Conservation (phyloP, 2,113 vertebrate genomes). For the Lampris incognitus region DNA sequence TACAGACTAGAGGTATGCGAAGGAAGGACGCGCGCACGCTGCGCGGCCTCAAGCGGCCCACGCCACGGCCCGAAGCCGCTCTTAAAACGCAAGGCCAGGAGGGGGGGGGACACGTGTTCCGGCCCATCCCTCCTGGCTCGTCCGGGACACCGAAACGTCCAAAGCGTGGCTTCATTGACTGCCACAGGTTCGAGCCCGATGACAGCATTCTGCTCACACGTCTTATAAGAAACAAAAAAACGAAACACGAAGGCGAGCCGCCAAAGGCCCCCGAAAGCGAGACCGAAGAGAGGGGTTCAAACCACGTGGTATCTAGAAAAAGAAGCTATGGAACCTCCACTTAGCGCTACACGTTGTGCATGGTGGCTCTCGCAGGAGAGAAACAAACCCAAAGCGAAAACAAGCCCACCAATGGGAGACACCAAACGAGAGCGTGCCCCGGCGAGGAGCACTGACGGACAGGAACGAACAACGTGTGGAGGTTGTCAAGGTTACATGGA, state of each 20-base stretch:
- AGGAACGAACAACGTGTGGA: slow-evolving; percentile 61
- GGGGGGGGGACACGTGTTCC: not conserved
- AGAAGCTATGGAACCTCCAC: slow-evolving; percentile 54
- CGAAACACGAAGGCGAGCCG: slow-evolving; percentile 26
- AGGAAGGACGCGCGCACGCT: slow-evolving; percentile 19
- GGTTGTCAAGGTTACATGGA: slow-evolving; percentile 78
- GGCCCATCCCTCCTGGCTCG: too few relatives aligned
- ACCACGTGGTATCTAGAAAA: not conserved
- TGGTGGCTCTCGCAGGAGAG: slow-evolving; percentile 11
- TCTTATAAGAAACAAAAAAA: slow-evolving; percentile 26
- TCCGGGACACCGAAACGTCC: too few relatives aligned
- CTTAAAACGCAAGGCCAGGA: slow-evolving; percentile 8
- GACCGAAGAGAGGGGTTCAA: not conserved
- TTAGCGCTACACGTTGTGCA: slow-evolving; percentile 35
- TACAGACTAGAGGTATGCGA: slow-evolving; percentile 50
- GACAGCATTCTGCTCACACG: not conserved
- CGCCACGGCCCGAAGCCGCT: slow-evolving; percentile 42
- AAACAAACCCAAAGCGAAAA: not conserved
- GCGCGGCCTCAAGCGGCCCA: slow-evolving; percentile 57
- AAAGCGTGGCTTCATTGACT: too few relatives aligned
- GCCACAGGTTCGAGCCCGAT: not conserved
- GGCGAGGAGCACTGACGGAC: slow-evolving; percentile 44
- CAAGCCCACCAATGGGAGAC: not conserved
- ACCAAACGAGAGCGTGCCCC: slow-evolving; percentile 30
- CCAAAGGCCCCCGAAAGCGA: slow-evolving; percentile 14